These are phyloP conservation scores for Leucozona laternaria DNA, from an alignment of 2,888 invertebrate species.

Conservation along the genomic window DNA sequence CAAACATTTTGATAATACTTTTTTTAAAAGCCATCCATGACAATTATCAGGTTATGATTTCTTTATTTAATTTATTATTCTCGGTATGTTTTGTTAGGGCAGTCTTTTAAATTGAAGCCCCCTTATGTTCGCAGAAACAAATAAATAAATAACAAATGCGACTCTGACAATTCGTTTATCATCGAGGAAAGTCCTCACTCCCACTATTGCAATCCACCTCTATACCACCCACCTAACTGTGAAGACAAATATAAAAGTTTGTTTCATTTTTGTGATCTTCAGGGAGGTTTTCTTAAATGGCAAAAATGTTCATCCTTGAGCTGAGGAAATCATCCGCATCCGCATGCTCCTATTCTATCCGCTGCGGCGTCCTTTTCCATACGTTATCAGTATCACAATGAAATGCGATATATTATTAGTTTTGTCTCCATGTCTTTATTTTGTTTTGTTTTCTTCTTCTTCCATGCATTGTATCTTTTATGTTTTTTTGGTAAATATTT, in stretches of 20 bases:
- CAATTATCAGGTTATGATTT: neutral
- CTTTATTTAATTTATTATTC: neutral
- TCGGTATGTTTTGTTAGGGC: neutral
- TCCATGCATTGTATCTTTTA: constrained; percentile 37
- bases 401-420: constrained; percentile 76
- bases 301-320: constrained; percentile 69
- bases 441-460: constrained; percentile 12
- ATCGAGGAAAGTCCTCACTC: constrained; percentile 24
- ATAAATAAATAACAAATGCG: constrained; percentile 28
- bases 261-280: constrained; percentile 73
- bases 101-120: neutral
- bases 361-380: constrained; percentile 12
- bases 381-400: constrained; percentile 53
- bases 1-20: no score
- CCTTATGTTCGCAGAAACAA: neutral
- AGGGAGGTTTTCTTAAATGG: constrained; percentile 75
- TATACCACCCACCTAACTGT: constrained; percentile 1
- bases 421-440: constrained; percentile 52
- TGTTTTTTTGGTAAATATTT: constrained; percentile 70
- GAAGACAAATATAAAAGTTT: constrained; percentile 72
- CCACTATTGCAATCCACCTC: neutral
- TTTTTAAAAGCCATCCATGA: neutral
- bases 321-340: constrained; percentile 45
- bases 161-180: constrained; percentile 55
- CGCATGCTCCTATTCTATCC: constrained; percentile 1